Percentiles rank a stretch among this genome's conserved stretches.
phyloP scores from a whole-genome alignment of 2,113 vertebrate species.

The Bujurquina vittata region DNA sequence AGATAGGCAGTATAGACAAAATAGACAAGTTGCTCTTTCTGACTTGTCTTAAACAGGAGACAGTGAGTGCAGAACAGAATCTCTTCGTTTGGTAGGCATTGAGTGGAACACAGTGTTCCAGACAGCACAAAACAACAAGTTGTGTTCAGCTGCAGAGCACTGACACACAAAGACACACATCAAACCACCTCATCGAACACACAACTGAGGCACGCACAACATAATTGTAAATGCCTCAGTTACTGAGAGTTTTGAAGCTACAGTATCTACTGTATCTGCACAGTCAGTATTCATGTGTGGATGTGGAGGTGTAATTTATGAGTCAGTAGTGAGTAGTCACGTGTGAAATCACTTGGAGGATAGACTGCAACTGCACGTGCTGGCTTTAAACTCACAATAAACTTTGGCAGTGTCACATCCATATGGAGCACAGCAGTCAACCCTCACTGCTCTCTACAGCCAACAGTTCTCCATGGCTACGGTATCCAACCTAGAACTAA shows the following conservation, averaged over 20 bases:
- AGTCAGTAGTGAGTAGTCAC: constrained; percentile 7
- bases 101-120: constrained; percentile 57
- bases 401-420: background rate
- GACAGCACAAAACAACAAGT: constrained; percentile 49
- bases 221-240: constrained; percentile 1
- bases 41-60: constrained; percentile 13
- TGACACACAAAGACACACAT: constrained; percentile 15
- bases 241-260: background rate
- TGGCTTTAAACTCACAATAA: constrained; percentile 10
- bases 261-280: background rate
- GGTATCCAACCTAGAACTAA: background rate
- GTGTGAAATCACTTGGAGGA: constrained; percentile 11
- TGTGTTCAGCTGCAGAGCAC: constrained; percentile 34
- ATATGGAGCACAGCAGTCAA: constrained; percentile 11
- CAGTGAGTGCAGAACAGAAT: constrained; percentile 30
- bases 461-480: background rate
- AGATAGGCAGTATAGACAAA: background rate
- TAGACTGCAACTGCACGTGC: background rate
- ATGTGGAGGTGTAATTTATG: constrained; percentile 11
- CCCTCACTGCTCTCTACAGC: background rate
- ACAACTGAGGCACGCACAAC: background rate
- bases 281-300: background rate
- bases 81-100: constrained; percentile 33
- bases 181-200: background rate
- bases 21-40: background rate